These are phyloP conservation scores for Diachrysia chrysitis DNA, from an alignment of 2,888 invertebrate species.

Conservation along the genomic window DNA sequence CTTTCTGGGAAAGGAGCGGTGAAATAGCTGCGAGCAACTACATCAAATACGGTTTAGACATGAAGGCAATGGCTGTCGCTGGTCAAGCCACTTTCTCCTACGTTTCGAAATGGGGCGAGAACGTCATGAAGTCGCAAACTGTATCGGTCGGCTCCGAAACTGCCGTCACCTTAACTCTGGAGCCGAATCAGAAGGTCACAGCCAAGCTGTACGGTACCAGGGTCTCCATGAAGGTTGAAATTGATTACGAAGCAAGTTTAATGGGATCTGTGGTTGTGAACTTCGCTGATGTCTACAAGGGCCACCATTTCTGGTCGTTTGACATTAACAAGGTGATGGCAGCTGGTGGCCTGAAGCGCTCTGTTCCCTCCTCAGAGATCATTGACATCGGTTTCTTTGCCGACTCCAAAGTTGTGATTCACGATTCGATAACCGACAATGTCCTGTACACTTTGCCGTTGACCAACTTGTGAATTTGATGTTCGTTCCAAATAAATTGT, in stretches of 20 bases:
- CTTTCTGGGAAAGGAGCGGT: conserved; percentile 29
- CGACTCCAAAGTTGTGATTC: conserved; percentile 47
- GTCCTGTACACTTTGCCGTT: conserved; percentile 5
- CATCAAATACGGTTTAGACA: conserved; percentile 38
- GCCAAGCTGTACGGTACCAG: conserved; percentile 61
- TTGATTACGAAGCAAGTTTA: conserved; percentile 65
- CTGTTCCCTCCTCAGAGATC: conserved; percentile 51
- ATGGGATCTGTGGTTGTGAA: conserved; percentile 62
- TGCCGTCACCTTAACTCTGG: conserved; percentile 46
- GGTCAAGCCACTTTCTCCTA: conserved; percentile 32
- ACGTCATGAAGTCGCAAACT: conserved; percentile 16
- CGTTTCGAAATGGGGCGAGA: conserved; percentile 42
- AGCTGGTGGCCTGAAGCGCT: conserved; percentile 45
- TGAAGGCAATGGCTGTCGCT: conserved; percentile 33
- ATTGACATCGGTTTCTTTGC: conserved; percentile 63
- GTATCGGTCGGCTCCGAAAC: conserved; percentile 40
- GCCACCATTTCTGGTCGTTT: conserved; percentile 69
- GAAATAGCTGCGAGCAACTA: conserved; percentile 12
- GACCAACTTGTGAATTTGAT: conserved; percentile 15
- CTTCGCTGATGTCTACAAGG: conserved; percentile 56
- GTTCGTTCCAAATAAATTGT: conserved; percentile 3
- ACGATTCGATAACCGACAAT: conserved; percentile 27
- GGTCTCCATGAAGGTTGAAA: conserved; percentile 57
- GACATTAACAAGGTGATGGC: conserved; percentile 59
- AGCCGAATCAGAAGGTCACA: conserved; percentile 60